Base-by-base conservation (phyloP, 1,140 invertebrate genomes). In the Conus ventricosus region DNA sequence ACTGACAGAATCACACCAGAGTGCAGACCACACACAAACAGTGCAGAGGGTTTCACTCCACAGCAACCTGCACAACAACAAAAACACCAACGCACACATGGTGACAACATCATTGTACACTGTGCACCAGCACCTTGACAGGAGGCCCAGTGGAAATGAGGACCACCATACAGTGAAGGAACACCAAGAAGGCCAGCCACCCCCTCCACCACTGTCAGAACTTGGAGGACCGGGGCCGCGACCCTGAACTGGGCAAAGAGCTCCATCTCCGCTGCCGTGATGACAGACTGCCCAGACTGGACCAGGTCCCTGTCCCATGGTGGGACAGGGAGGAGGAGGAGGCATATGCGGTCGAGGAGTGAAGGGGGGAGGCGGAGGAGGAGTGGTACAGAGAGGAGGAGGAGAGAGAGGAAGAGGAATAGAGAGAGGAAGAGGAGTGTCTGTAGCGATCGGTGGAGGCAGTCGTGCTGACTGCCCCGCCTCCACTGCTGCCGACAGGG, bases 231-330 rank as follows among this genome's bases (percentile, higher is more conserved):
- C 67, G 67, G 17, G 67, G 67, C 67, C 57, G 57, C 25, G 86
- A 81, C n/a, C 87, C 55, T 51, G 85, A 51, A 27, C 85, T 80
- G 67, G 85, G 57, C 85, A 71, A 57, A 23, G 85, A 87, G 17
- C 85, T 71, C 85, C 85, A 87, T 13, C 85, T 75, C 39, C 85
- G 71, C 51, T 75, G 71, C 71, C 54, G 85, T 15, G 85, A 25
- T 71, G 71, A 78, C 7, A 71, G 23, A 71, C 67, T 71, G 23
- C 67, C 67, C 6, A 63, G 39, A 54, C 57, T 57, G 23, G 60
- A 4, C 57, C n/a, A 88, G 23, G 60, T 57, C 11, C 67, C 67
- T 20, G 67, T 23, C 17, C 67, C 8, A 54, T 11, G 17, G 71
- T n/a, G 80, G 25, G 55, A 67, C 11, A 8, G 20, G 20, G 60